Evolutionary conservation across 2,888 invertebrate species (phyloP).

Genomic region (Volucella bombylans): DNA sequence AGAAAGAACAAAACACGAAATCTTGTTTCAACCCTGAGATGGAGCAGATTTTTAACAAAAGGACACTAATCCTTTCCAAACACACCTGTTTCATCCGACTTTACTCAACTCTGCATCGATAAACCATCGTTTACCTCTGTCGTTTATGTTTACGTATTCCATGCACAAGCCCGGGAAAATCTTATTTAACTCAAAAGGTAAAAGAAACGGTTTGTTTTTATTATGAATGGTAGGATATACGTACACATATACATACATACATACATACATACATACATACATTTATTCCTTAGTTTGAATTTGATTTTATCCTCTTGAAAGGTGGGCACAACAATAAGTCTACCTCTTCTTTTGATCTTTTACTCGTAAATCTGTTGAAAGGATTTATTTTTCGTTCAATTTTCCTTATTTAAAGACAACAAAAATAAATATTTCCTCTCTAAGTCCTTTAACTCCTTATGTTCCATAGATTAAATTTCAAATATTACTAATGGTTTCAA

Average conservation of each 20-base stretch:
- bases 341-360: conserved; percentile 24
- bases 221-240: not conserved
- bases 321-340: conserved; percentile 12
- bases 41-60: conserved; percentile 18
- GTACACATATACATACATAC: not conserved
- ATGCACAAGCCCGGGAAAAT: conserved; percentile 37
- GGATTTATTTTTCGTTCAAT: conserved; percentile 1
- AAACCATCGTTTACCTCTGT: conserved; percentile 32
- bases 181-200: conserved; percentile 18
- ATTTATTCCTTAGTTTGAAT: conserved; percentile 8
- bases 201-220: not conserved
- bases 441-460: conserved; percentile 5
- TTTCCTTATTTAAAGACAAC: not conserved
- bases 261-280: not conserved
- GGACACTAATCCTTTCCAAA: not conserved
- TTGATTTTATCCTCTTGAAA: conserved; percentile 13
- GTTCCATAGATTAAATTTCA: conserved; percentile 17
- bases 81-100: conserved; percentile 13
- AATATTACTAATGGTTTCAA: conserved; percentile 48
- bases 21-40: conserved; percentile 19
- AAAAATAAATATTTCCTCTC: not conserved
- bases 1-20: conserved; percentile 9
- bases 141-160: conserved; percentile 28
- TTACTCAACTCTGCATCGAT: conserved; percentile 3
- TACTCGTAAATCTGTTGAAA: conserved; percentile 17